Evolutionary conservation across 2,888 invertebrate genomes (phyloP).

Genomic region (Phengaris alcon): DNA sequence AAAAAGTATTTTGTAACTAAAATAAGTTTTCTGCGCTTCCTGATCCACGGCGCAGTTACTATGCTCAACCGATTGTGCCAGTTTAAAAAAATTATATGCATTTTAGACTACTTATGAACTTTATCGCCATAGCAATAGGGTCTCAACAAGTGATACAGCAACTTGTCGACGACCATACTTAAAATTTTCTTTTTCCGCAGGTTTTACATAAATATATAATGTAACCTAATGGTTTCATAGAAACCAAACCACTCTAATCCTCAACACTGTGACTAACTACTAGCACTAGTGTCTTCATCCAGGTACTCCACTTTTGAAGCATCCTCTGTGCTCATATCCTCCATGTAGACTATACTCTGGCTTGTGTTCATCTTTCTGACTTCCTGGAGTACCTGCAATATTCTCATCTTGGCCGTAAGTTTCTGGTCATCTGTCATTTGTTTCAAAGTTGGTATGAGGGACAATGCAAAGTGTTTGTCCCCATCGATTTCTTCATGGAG

Average conservation of each 20-base stretch:
- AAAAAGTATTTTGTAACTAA: too few relatives aligned
- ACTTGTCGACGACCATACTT: too few relatives aligned
- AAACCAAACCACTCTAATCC: neutral
- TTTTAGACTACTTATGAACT: too few relatives aligned
- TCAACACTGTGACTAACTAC: neutral
- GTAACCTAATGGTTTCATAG: neutral
- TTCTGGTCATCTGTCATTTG: conserved; percentile 7
- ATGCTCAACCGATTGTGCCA: too few relatives aligned
- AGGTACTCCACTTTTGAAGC: neutral
- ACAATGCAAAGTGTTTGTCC: neutral
- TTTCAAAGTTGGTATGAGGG: neutral
- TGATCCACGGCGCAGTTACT: too few relatives aligned
- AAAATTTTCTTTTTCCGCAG: too few relatives aligned
- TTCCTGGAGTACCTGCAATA: neutral
- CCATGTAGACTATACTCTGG: neutral
- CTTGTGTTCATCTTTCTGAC: neutral
- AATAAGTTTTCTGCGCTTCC: too few relatives aligned
- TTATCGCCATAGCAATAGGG: too few relatives aligned
- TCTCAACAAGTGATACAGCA: too few relatives aligned
- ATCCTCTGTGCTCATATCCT: neutral
- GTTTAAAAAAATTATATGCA: too few relatives aligned
- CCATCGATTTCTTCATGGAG: neutral
- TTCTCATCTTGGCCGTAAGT: neutral
- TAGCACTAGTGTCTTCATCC: neutral
- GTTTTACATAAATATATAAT: neutral